These are phyloP conservation scores for Papilio polyxenes DNA, from an alignment of 1,140 invertebrate genomes.

Conservation along the genomic window DNA sequence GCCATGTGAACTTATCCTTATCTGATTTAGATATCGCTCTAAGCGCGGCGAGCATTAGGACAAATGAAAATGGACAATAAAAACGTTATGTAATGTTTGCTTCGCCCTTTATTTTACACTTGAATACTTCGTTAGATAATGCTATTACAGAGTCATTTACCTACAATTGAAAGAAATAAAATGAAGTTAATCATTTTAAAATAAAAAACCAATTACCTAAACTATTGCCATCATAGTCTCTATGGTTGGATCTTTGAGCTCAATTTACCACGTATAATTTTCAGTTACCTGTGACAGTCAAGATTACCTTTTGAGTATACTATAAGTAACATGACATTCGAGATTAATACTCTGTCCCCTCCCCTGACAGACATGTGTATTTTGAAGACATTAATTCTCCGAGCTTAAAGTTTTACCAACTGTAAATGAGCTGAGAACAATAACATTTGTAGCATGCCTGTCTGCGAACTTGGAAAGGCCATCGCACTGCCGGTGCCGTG, in stretches of 20 bases:
- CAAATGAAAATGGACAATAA: conserved; percentile 52
- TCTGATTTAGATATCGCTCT: conserved; percentile 58
- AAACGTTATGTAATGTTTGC: conserved; percentile 29
- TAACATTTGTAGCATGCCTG: conserved; percentile 9
- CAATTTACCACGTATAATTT: too few species aligned
- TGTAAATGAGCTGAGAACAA: background rate
- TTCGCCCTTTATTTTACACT: conserved; percentile 21
- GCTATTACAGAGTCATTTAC: conserved; percentile 20
- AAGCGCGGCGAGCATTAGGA: conserved; percentile 59
- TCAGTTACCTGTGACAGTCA: too few species aligned
- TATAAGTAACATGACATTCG: too few species aligned
- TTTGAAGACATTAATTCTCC: too few species aligned
- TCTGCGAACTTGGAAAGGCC: background rate
- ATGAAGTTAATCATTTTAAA: background rate
- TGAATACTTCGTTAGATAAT: conserved; percentile 37
- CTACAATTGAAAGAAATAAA: background rate
- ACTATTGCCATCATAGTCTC: background rate
- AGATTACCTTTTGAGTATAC: too few species aligned
- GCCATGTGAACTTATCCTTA: conserved; percentile 62
- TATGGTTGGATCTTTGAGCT: too few species aligned
- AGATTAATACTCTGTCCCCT: too few species aligned
- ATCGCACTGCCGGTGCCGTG: background rate
- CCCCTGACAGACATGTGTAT: too few species aligned
- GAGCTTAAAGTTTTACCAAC: too few species aligned
- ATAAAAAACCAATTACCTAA: conserved; percentile 10